Evolutionary conservation across 2,888 invertebrate genomes (phyloP).

Genomic region (Candidula unifasciata): DNA sequence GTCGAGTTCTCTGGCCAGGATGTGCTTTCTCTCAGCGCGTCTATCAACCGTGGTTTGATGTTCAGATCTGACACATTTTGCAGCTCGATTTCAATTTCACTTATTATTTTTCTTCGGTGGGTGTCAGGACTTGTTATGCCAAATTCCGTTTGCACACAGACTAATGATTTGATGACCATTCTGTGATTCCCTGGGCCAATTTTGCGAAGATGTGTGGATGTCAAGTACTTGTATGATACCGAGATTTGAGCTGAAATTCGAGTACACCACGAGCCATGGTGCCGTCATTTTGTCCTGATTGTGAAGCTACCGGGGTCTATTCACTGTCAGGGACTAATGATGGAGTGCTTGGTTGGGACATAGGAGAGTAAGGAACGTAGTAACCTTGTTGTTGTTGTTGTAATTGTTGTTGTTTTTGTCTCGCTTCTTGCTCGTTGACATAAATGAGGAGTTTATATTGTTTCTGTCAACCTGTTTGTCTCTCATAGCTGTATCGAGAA

Average conservation of each 20-base stretch:
- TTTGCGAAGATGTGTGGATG: background rate
- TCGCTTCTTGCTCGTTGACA: no score
- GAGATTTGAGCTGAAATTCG: background rate
- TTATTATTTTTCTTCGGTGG: background rate
- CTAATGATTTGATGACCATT: background rate
- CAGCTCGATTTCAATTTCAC: slow-evolving; percentile 2
- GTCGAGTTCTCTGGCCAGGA: background rate
- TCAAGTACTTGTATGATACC: background rate
- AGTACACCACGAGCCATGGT: no score
- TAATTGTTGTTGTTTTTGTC: no score
- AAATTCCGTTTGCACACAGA: background rate
- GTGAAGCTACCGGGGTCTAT: no score
- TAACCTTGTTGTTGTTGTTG: no score
- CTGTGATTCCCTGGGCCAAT: background rate
- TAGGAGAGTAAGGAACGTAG: no score
- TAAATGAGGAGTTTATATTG: no score
- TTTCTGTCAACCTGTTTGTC: no score
- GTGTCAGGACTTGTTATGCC: background rate
- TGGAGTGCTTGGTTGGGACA: no score
- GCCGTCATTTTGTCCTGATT: no score
- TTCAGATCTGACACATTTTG: slow-evolving; percentile 14
- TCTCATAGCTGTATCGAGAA: no score
- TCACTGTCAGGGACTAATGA: no score
- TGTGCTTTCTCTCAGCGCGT: background rate
- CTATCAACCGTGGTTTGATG: background rate